Evolutionary conservation across 2,797 vertebrate species (phyloP), one percentile per base, ranked within the genome.

Genomic region (Parambassis ranga): DNA sequence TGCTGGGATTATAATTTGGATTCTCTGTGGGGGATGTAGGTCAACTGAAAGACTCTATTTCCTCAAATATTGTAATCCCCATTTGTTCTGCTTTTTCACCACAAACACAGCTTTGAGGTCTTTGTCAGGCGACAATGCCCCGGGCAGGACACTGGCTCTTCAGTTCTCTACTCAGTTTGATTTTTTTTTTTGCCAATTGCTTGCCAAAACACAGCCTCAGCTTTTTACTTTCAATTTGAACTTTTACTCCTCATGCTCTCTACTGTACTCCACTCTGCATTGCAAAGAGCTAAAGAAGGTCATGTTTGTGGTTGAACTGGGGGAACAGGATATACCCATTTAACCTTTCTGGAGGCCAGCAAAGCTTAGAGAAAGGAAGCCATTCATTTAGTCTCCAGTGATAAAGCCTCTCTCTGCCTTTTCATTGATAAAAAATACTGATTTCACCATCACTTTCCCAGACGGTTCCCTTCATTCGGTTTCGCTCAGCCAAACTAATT

Each of bases 1-100:
- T 76, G 65, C 77, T 41, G 52, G 79, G 81, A 87, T 87, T 87
- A 84, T 84, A 87, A 84, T 81, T 81, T 81, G 15, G 70, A 77
- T 62, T 71, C 76, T 82, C 76, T 80, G 73, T 67, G 74, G 73
- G 78, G 60, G 83, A 90, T 90, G 82, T 84, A 83, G 83, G 82
- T 90, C 87, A 91, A 33, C 73, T 81, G 75, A 86, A 88, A 89
- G 87, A 82, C 81, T 83, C 72, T 30, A 64, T 86, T 87, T 84
- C 79, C 79, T 87, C 81, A 88, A 76, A 89, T 85, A 84, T 84
- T 87, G 75, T 88, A 89, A 89, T 89, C 83, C 84, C 62, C 78
- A 85, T 89, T 86, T 83, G 83, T 90, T 89, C 81, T 84, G 84
- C 82, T 84, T 86, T 87, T 75, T 47, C 64, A 71, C 37, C 69